Conservation (phyloP, 1,140 invertebrate species). For the Cepaea nemoralis region DNA sequence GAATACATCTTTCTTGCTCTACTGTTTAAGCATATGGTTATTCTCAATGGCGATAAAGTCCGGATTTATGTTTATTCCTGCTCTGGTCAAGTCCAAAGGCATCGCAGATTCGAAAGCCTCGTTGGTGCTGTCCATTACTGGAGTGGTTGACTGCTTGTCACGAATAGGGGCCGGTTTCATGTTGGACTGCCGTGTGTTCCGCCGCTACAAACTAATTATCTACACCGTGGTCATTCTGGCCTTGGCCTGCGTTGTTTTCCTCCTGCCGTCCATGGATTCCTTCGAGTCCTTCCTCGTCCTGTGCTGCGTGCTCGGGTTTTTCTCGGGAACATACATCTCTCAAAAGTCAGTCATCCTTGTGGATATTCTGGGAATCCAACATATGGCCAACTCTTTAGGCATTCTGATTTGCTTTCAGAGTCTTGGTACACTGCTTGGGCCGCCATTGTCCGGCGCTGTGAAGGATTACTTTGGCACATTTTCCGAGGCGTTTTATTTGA, state of each 20-base stretch:
- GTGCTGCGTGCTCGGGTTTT: conserved; percentile 53
- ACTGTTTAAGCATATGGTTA: conserved; percentile 57
- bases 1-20: conserved; percentile 56
- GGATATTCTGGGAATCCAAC: conserved; percentile 91
- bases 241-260: conserved; percentile 46
- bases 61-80: conserved; percentile 63
- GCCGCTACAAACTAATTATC: conserved; percentile 50
- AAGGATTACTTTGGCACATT: conserved; percentile 54
- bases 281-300: conserved; percentile 49
- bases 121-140: conserved; percentile 53
- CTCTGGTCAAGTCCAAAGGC: conserved; percentile 55
- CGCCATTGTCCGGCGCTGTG: conserved; percentile 84
- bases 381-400: conserved; percentile 94
- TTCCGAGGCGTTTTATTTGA: conserved; percentile 56
- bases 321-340: conserved; percentile 77
- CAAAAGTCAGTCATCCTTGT: conserved; percentile 91
- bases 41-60: conserved; percentile 59
- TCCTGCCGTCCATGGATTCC: conserved; percentile 48
- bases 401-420: conserved; percentile 93
- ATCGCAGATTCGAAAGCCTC: conserved; percentile 49
- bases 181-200: conserved; percentile 51
- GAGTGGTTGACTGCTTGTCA: conserved; percentile 53
- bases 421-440: conserved; percentile 85
- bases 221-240: conserved; percentile 58
- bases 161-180: conserved; percentile 55